These are phyloP conservation scores for Macroteleia sp. DNA, from an alignment of 2,888 invertebrate species.

Conservation along the genomic window DNA sequence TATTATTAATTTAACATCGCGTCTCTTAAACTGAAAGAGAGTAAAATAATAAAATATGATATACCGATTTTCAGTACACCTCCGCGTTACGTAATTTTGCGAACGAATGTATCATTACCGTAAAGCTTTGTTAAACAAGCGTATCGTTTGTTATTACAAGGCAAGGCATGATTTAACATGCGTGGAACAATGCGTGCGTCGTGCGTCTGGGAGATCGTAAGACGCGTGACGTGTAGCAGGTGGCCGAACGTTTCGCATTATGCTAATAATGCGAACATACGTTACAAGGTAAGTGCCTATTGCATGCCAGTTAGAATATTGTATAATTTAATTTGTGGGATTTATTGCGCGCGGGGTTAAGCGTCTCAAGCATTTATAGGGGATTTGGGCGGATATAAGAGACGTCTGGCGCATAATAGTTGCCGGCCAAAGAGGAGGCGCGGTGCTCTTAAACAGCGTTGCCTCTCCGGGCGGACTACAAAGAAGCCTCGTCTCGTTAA, in stretches of 20 bases:
- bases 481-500: conserved; percentile 60
- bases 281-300: conserved; percentile 45
- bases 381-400: conserved; percentile 51
- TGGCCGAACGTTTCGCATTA: conserved; percentile 38
- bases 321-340: conserved; percentile 59
- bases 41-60: no score
- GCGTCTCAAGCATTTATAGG: conserved; percentile 52
- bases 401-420: conserved; percentile 37
- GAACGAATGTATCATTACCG: conserved; percentile 3
- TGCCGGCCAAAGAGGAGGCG: conserved; percentile 31
- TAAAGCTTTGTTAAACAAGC: conserved; percentile 1
- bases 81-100: no score
- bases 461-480: conserved; percentile 38
- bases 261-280: conserved; percentile 50
- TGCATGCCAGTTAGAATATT: conserved; percentile 51
- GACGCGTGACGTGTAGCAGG: conserved; percentile 29
- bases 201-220: conserved; percentile 11
- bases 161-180: background rate
- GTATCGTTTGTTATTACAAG: conserved; percentile 4
- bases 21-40: no score
- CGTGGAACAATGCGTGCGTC: conserved; percentile 1
- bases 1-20: no score
- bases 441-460: conserved; percentile 42
- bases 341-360: conserved; percentile 55
- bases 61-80: no score